Evolutionary conservation across 2,888 invertebrate genomes (phyloP).

Genomic region (Zaprionus bogoriensis): DNA sequence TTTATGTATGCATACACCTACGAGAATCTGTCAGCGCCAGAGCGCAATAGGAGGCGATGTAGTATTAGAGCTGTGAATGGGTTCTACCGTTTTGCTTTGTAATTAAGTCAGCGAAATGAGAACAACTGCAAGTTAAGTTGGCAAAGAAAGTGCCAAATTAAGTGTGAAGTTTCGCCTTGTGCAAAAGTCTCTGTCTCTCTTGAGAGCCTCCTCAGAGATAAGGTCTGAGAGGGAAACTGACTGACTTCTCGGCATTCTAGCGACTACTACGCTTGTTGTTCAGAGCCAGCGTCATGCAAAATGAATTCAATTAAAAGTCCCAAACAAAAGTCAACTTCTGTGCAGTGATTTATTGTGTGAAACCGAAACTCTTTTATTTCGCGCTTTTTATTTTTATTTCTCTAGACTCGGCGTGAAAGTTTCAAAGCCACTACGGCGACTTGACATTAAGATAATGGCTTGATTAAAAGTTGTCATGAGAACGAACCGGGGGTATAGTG

Average conservation of each 20-base stretch:
- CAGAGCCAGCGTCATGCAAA: too few species aligned
- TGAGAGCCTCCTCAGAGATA: background rate
- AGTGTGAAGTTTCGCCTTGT: background rate
- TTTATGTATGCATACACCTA: constrained; percentile 57
- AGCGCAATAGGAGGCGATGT: too few species aligned
- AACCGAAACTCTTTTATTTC: constrained; percentile 59
- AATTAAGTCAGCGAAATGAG: constrained; percentile 46
- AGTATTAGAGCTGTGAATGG: constrained; percentile 33
- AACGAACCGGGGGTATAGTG: constrained; percentile 23
- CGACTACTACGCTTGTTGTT: constrained; percentile 46
- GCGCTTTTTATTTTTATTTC: constrained; percentile 18
- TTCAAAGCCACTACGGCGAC: constrained; percentile 38
- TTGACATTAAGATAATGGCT: constrained; percentile 72
- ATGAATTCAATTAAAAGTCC: constrained; percentile 60
- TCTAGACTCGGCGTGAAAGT: constrained; percentile 54
- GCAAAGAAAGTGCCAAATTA: constrained; percentile 46
- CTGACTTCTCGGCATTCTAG: background rate
- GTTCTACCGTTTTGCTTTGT: constrained; percentile 22
- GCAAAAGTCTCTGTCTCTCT: background rate
- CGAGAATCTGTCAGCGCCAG: constrained; percentile 47
- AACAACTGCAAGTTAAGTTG: background rate
- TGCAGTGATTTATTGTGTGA: constrained; percentile 73
- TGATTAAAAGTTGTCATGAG: constrained; percentile 78
- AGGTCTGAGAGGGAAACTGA: background rate
- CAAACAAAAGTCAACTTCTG: constrained; percentile 51